Base-by-base conservation (phyloP, 2,797 vertebrate species). In the Chaunax sp. region DNA sequence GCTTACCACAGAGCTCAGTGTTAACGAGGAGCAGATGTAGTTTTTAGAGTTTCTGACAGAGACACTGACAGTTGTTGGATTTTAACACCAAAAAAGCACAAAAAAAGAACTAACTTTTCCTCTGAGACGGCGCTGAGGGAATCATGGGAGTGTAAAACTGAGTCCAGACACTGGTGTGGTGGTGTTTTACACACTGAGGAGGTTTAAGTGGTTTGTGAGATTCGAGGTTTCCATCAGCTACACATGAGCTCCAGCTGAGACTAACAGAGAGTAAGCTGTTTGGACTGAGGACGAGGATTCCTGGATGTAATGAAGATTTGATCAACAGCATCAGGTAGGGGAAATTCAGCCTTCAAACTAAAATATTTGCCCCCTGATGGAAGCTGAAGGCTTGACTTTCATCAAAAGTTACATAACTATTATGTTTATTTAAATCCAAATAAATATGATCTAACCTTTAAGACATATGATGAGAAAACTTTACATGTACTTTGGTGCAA, bases 21-120 rank as follows among this genome's bases (percentile, higher is more conserved):
- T 47, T 78, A 78, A 85, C 6, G 4, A 80, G 72, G 66, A 83
- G 60, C 75, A 85, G 80, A 78, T 20, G 45, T 18, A 6, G 60
- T 0, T 52, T 1, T 5, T 37, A 49, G 40, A 16, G 23, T 5
- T 11, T 22, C 35, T n/a, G 41, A 46, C 2, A 15, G 6, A 19
- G 12, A 30, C 35, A 37, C 35, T 13, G 35, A 37, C 5, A 19
- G 11, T 9, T 38, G 4, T 12, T 16, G 23, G 20, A 30, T n/a
- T 19, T 30, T 9, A 30, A n/a, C n/a, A n/a, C n/a, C n/a, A n/a
- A n/a, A n/a, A n/a, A n/a, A n/a, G n/a, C n/a, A n/a, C n/a, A n/a
- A n/a, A n/a, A n/a, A n/a, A n/a, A n/a, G n/a, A n/a, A n/a, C n/a
- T n/a, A 4, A 3, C 10, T 37, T 5, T 11, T 37, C 12, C 14